Evolutionary conservation across 2,113 vertebrate species (phyloP), one percentile per base, ranked within the genome.

Genomic region (Trogon melanurus): DNA sequence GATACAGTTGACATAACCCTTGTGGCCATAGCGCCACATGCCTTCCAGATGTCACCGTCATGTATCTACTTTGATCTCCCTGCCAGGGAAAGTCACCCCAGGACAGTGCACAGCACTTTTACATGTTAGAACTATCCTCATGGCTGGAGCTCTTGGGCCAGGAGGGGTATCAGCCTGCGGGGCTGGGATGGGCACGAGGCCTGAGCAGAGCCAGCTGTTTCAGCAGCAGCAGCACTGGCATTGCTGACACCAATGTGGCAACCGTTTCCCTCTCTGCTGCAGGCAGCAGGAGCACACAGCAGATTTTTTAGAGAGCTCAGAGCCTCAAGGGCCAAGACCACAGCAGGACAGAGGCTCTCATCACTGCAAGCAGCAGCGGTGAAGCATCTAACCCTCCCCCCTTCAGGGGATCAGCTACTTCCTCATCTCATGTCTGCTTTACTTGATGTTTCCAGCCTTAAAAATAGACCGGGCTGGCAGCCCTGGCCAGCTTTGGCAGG

Each of bases 21-120:
- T 9, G 57, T 15, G 36, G 81, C 36, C 45, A 27, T 21, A 44
- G 82, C 1, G 2, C 51, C 66, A 36, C 6, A 3, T 1, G 13
- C 45, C 58, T 67, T 34, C 75, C 67, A 50, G 45, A 48, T 9
- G 4, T 30, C 86, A 75, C 41, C 4, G 2, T 29, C 58, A 61
- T 1, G 10, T 0, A 0, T 8, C 34, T 79, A 62, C 65, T 34
- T 6, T 10, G 38, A 64, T 57, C 64, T 45, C 64, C 47, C 62
- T 38, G 69, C 45, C 32, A 41, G 72, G 19, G 14, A 65, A 78
- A 47, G 72, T n/a, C 2, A 0, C 57, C 21, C 69, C 38, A 57
- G 75, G 75, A 65, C 0, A 0, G 20, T 2, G 20, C 38, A 11
- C 4, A n/a, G 58, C 0, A 1, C 45, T 10, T 6, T 5, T 4